Conservation (phyloP, 2,113 vertebrate genomes). For the Glareola pratincola region DNA sequence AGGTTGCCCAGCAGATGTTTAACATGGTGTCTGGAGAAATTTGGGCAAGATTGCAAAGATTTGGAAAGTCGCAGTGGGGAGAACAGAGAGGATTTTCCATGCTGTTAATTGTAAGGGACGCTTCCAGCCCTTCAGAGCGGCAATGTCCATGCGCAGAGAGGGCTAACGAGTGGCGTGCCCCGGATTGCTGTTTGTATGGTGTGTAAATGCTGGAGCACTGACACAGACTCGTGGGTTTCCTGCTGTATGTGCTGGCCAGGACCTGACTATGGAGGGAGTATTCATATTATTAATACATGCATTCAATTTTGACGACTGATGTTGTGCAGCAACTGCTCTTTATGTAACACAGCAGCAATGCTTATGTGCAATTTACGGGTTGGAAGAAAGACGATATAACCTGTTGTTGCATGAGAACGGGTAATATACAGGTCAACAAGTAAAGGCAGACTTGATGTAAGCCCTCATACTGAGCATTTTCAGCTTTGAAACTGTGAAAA, state of each 20-base stretch:
- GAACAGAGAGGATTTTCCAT: not conserved
- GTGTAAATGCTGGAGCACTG: not conserved
- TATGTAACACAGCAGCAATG: not conserved
- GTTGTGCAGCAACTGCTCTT: not conserved
- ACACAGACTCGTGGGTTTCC: not conserved
- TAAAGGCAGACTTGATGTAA: not conserved
- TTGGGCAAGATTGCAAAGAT: not conserved
- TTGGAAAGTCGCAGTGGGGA: not conserved
- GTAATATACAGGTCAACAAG: not conserved
- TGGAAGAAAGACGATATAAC: not conserved
- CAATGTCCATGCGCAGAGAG: not conserved
- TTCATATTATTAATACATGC: not conserved
- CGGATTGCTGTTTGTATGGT: fast-evolving
- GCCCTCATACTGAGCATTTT: not conserved
- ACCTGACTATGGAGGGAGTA: not conserved
- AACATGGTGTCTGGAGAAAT: not conserved
- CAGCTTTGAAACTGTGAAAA: not conserved
- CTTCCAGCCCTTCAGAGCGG: not conserved
- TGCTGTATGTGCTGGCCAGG: not conserved
- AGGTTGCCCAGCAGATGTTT: not conserved
- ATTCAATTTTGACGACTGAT: not conserved
- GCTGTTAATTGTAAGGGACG: no score
- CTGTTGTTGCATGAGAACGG: not conserved
- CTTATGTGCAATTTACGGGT: not conserved
- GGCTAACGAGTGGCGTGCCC: fast-evolving